Evolutionary conservation across 2,888 invertebrate species (phyloP).

Genomic region (Luperina nickerlii): DNA sequence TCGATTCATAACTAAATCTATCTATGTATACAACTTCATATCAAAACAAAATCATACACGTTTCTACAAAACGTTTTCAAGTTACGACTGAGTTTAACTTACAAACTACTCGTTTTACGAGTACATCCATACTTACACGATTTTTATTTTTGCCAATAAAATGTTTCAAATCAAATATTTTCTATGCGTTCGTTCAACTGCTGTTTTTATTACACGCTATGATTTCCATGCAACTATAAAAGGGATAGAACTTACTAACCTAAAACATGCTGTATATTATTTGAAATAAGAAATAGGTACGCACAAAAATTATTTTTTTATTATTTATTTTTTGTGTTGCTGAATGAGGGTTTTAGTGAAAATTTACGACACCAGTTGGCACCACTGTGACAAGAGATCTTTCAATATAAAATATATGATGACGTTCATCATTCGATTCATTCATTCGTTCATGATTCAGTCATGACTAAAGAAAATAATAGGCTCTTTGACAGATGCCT

Average conservation of each 20-base stretch:
- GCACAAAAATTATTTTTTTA: no score
- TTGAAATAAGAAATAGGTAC: neutral
- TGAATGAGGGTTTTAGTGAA: no score
- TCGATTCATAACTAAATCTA: neutral
- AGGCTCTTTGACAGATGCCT: no score
- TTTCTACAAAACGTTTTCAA: slow-evolving; percentile 18
- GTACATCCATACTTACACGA: slow-evolving; percentile 29
- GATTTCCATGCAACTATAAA: slow-evolving; percentile 46
- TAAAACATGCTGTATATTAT: neutral
- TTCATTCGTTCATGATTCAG: no score
- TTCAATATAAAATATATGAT: no score
- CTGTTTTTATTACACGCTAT: slow-evolving; percentile 41
- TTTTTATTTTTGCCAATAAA: slow-evolving; percentile 57
- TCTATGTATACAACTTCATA: neutral
- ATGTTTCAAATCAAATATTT: slow-evolving; percentile 48
- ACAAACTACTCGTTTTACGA: slow-evolving; percentile 56
- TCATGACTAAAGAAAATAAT: no score
- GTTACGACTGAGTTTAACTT: slow-evolving; percentile 51
- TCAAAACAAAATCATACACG: slow-evolving; percentile 7
- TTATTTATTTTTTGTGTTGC: no score
- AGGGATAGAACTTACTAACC: neutral
- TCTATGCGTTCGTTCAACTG: slow-evolving; percentile 50
- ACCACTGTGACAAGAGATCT: no score
- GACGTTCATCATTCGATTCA: no score
- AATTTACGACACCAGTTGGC: no score